phyloP scores from a whole-genome alignment of 2,888 invertebrate species.

The Flabesymbios commensalis region DNA sequence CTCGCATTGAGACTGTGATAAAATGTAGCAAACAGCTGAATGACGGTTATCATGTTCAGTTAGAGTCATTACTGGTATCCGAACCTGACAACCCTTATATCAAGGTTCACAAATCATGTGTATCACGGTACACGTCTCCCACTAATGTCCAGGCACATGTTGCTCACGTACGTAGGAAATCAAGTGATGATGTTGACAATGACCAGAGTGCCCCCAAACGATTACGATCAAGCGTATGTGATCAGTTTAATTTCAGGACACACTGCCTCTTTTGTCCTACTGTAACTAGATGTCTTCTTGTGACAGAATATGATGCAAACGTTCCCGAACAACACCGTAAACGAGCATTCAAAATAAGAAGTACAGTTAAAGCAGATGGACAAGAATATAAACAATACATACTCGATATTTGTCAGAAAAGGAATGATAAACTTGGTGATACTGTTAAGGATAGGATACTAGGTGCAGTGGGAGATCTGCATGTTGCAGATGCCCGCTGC shows the following conservation, averaged over 20 bases:
- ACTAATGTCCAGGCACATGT: constrained; percentile 3
- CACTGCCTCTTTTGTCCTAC: not conserved
- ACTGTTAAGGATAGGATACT: not conserved
- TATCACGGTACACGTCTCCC: not conserved
- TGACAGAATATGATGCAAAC: not conserved
- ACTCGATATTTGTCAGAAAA: not conserved
- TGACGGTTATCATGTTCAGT: not conserved
- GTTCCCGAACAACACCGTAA: not conserved
- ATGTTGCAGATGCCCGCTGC: constrained; percentile 4
- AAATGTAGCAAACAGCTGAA: not conserved
- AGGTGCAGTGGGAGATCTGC: constrained; percentile 1
- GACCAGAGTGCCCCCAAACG: constrained; percentile 1
- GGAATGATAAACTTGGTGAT: constrained; percentile 5
- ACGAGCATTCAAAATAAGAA: not conserved
- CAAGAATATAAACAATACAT: constrained; percentile 6
- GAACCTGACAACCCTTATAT: not conserved
- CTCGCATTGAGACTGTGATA: constrained; percentile 1
- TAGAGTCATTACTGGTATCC: not conserved
- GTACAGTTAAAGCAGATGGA: not conserved
- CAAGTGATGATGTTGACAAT: not conserved
- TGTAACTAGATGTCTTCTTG: not conserved
- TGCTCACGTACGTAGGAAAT: not conserved
- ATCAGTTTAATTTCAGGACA: not conserved
- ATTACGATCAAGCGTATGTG: constrained; percentile 2
- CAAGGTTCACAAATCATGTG: not conserved